Evolutionary conservation across 2,113 vertebrate genomes (phyloP), one percentile per base, ranked within the genome.

Genomic region (Isurus oxyrinchus): DNA sequence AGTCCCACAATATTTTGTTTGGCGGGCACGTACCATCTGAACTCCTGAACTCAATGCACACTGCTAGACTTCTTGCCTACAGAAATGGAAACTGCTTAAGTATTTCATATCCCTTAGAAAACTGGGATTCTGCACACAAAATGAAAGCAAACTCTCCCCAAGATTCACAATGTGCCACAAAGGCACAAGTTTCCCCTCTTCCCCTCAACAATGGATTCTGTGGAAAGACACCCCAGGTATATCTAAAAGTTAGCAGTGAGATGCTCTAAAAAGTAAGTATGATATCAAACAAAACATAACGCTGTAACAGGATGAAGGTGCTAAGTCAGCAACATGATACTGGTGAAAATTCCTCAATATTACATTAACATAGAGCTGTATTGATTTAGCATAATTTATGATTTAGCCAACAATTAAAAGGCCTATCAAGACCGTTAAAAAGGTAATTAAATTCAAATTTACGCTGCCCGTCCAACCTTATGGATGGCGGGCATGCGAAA

Each of bases 61-160:
- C 98, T 0, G 99, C 99, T 96, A 99, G 98, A 97, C 99, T 99
- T 96, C 99, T 98, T 97, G 99, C 99, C 99, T 99, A 98, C 96
- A 97, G 49, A 35, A 72, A 72, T 49, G 49, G 27, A 72, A 72
- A 55, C 27, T 31, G 63, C 13, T 11, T 95, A 25, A 95, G 25
- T 69, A 69, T 69, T 31, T 95, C 44, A 49, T 27, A 66, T 63
- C 1, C 91, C 14, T 3, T 84, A 88, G 21, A 91, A 91, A 91
- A 91, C 1, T 95, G 94, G 61, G 94, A 31, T 95, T 69, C 11
- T 35, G 31, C 31, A n/a, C 27, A 61, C 57, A 31, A 95, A 95
- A 49, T 95, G 40, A 49, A 10, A 49, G 27, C 8, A 23, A 13
- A 1, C 10, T 3, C 63, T 27, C 23, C 5, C 23, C 10, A 67